phyloP scores from a whole-genome alignment of 2,888 invertebrate species.

The Liopterus haemorrhoidalis region DNA sequence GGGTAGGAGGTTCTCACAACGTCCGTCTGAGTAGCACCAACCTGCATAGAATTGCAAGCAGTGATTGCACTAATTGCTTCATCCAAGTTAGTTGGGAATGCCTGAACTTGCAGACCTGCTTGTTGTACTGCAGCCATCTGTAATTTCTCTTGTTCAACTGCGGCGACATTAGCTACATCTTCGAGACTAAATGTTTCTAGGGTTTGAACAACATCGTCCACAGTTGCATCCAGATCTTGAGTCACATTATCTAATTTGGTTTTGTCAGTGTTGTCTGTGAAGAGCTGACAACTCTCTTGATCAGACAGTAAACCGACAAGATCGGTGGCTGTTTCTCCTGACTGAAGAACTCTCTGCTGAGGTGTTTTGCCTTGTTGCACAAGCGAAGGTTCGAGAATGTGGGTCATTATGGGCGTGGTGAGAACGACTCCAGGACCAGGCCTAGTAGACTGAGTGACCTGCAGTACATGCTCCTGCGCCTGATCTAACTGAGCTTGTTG shows the following conservation, averaged over 20 bases:
- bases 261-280: conserved; percentile 32
- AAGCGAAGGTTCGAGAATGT: conserved; percentile 41
- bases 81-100: conserved; percentile 42
- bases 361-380: conserved; percentile 32
- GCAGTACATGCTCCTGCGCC: too few relatives aligned
- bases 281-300: conserved; percentile 29
- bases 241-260: conserved; percentile 41
- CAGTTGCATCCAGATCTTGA: conserved; percentile 37
- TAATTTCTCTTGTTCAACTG: conserved; percentile 28
- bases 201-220: conserved; percentile 44
- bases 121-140: conserved; percentile 26
- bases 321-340: conserved; percentile 40
- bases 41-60: conserved; percentile 41
- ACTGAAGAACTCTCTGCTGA: conserved; percentile 32
- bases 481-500: conserved; percentile 39
- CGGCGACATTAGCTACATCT: conserved; percentile 45
- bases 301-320: conserved; percentile 28
- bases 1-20: conserved; percentile 36
- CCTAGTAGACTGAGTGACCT: conserved; percentile 10
- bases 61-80: conserved; percentile 45
- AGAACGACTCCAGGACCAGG: conserved; percentile 16
- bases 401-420: conserved; percentile 18
- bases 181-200: conserved; percentile 51
- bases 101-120: conserved; percentile 39
- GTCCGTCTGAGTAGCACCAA: conserved; percentile 40